Percentiles rank a stretch among this genome's conserved stretches.
Conservation (phyloP, 2,888 invertebrate species). For the Cheilosia vulpina region DNA sequence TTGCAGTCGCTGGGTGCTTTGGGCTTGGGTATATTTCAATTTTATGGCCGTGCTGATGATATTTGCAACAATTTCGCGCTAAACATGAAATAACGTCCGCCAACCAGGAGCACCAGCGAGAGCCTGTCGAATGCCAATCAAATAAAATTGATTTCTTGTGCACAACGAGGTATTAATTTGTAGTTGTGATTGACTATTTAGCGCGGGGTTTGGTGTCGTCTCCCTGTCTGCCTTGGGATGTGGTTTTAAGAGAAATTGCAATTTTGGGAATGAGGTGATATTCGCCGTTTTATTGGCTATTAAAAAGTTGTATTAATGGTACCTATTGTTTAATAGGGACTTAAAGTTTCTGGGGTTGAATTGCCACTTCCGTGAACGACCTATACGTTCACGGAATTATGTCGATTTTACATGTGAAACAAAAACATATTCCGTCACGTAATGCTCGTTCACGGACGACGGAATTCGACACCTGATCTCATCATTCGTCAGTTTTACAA, state of each 20-base stretch:
- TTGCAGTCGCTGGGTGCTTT: constrained; percentile 52
- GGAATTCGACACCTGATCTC: too few species aligned
- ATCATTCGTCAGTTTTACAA: too few species aligned
- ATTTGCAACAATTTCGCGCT: constrained; percentile 68
- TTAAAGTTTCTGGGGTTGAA: too few species aligned
- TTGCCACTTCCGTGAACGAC: too few species aligned
- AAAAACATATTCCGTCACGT: too few species aligned
- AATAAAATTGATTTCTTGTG: constrained; percentile 60
- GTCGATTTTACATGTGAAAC: too few species aligned
- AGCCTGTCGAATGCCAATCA: constrained; percentile 52
- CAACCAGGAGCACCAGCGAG: constrained; percentile 18
- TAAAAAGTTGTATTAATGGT: background rate
- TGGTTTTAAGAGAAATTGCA: background rate
- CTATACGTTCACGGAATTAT: too few species aligned
- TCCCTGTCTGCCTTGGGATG: background rate
- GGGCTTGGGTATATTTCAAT: constrained; percentile 34
- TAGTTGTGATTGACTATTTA: constrained; percentile 36
- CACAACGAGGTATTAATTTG: constrained; percentile 47
- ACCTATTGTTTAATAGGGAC: background rate
- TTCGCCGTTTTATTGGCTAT: background rate
- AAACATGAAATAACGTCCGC: constrained; percentile 44
- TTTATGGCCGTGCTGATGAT: constrained; percentile 61
- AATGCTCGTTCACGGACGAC: too few species aligned
- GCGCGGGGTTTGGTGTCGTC: background rate
- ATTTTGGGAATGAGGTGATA: background rate